These are phyloP conservation scores for Apostichopus leukothele DNA, from an alignment of 53 echinoderm and acorn worm species.

Conservation along the genomic window DNA sequence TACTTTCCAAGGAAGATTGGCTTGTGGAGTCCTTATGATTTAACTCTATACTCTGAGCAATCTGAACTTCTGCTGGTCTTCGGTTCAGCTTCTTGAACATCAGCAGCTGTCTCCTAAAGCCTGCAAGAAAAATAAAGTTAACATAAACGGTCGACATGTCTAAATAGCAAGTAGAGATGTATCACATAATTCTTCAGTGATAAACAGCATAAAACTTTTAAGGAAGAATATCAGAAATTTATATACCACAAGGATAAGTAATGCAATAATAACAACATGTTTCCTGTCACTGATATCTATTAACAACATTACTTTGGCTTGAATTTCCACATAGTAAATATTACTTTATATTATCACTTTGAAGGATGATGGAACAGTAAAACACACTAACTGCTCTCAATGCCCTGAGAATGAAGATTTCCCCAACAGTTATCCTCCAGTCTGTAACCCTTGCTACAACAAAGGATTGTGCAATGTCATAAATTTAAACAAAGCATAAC, in stretches of 20 bases:
- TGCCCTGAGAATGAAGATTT: too few relatives aligned
- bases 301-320: too few relatives aligned
- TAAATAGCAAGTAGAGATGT: neutral
- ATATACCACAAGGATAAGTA: neutral
- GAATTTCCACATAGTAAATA: too few relatives aligned
- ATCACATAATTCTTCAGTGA: neutral
- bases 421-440: too few relatives aligned
- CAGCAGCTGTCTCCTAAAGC: slow-evolving; percentile 88
- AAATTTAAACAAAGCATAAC: too few relatives aligned
- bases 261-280: too few relatives aligned
- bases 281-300: too few relatives aligned
- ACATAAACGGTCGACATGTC: neutral
- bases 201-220: neutral
- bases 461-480: too few relatives aligned
- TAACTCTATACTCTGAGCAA: neutral
- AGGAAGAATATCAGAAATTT: neutral
- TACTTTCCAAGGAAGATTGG: slow-evolving; percentile 2
- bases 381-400: too few relatives aligned
- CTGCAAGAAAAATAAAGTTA: slow-evolving; percentile 52
- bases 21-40: neutral
- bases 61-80: slow-evolving; percentile 1
- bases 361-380: too few relatives aligned
- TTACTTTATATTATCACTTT: too few relatives aligned
- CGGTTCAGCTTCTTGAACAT: slow-evolving; percentile 81
- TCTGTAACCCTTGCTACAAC: too few relatives aligned